phyloP scores from a whole-genome alignment of 53 echinoderm and acorn worm genomes.

The Temnopleurus reevesii region DNA sequence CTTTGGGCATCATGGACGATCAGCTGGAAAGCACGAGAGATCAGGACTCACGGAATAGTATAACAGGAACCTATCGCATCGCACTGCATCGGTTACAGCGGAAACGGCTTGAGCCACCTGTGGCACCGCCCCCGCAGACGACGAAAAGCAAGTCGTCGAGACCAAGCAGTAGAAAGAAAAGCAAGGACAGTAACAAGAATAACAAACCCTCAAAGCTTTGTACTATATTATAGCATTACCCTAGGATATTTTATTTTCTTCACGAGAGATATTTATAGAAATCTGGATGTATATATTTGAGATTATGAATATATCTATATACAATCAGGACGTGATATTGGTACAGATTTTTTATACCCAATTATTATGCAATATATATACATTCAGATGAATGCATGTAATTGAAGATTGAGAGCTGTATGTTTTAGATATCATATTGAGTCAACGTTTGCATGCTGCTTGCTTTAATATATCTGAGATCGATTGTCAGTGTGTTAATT shows the following conservation, averaged over 20 bases:
- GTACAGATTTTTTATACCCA: constrained; percentile 9
- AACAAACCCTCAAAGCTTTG: constrained; percentile 98
- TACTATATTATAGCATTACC: constrained; percentile 69
- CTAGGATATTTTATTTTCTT: constrained; percentile 19
- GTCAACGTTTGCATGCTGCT: background rate
- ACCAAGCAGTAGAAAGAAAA: constrained; percentile 70
- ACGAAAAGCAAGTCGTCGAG: constrained; percentile 60
- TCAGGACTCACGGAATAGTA: constrained; percentile 94
- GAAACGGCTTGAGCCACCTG: constrained; percentile 77
- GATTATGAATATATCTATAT: background rate
- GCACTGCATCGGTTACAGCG: constrained; percentile 85
- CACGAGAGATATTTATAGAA: constrained; percentile 29
- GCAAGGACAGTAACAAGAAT: constrained; percentile 61
- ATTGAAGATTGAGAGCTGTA: background rate
- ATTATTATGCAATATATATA: constrained; percentile 43
- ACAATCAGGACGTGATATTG: constrained; percentile 22
- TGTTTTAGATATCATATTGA: background rate
- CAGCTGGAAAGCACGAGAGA: constrained; percentile 84
- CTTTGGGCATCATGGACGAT: constrained; percentile 81
- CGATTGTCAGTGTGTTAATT: background rate
- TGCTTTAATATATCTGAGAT: background rate
- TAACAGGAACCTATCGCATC: constrained; percentile 97
- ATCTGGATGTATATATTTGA: constrained; percentile 26
- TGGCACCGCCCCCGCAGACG: constrained; percentile 59
- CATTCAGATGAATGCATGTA: constrained; percentile 24